phyloP scores from a whole-genome alignment of 2,888 invertebrate species.

The Pristionchus arcanus region DNA sequence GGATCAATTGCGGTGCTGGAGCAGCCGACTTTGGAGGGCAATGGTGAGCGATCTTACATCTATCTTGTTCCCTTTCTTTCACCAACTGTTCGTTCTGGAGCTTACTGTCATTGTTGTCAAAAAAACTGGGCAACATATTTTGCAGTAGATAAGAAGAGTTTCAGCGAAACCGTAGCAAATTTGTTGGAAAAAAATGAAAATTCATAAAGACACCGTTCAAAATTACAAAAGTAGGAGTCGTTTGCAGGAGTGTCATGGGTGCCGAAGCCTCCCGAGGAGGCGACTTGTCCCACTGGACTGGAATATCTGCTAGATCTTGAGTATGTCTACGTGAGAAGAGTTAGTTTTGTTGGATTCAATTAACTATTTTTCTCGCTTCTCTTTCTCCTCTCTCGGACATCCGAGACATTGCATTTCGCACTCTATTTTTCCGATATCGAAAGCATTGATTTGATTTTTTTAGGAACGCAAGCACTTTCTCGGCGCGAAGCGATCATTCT shows the following conservation, averaged over 20 bases:
- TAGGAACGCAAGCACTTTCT: slow-evolving; percentile 4
- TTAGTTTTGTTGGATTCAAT: not conserved
- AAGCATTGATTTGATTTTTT: not conserved
- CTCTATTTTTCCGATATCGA: too few species aligned
- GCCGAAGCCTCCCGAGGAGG: not conserved
- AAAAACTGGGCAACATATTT: too few species aligned
- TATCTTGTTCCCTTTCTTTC: not conserved
- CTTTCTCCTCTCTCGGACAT: too few species aligned
- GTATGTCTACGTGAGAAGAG: not conserved
- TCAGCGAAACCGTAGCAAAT: too few species aligned
- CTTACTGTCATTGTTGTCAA: too few species aligned
- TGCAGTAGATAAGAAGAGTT: too few species aligned
- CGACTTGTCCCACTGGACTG: not conserved
- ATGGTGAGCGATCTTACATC: not conserved
- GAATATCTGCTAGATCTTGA: slow-evolving; percentile 12
- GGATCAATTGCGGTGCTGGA: not conserved
- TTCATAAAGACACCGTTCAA: not conserved
- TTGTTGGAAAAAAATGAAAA: too few species aligned
- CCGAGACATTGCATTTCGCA: too few species aligned
- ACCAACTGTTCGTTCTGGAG: too few species aligned
- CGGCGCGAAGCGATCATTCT: not conserved
- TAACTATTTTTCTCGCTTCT: not conserved
- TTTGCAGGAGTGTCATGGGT: not conserved
- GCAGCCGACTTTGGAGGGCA: not conserved
- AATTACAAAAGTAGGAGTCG: not conserved